A percentile compares a stretch with the other conserved stretches of the same genome.
Evolutionary conservation across 2,113 vertebrate species (phyloP).

Genomic region (Spheniscus mendiculus): DNA sequence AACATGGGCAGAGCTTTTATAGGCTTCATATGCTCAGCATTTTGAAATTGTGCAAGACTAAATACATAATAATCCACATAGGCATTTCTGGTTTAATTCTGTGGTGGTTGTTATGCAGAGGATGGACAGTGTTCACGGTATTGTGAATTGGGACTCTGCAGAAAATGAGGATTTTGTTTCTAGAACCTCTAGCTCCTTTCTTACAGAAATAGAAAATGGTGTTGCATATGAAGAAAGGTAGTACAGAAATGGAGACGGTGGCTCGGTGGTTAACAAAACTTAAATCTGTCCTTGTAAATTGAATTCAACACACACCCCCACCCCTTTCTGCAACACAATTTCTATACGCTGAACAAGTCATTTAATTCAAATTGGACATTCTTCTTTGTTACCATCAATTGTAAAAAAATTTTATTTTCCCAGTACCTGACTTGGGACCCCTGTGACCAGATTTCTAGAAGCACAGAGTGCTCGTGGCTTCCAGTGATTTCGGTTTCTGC

Average conservation of each 20-base stretch:
- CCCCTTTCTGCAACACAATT: not conserved
- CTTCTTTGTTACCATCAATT: not conserved
- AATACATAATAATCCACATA: not conserved
- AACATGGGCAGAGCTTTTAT: not conserved
- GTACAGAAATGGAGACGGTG: not conserved
- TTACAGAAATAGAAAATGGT: not conserved
- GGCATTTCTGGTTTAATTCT: not conserved
- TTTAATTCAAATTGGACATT: not conserved
- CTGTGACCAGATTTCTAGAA: not conserved
- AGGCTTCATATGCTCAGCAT: not conserved
- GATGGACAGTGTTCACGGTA: not conserved
- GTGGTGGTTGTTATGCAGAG: not conserved
- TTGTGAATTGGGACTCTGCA: not conserved
- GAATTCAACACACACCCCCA: accelerated
- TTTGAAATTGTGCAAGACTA: not conserved
- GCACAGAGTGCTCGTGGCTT: accelerated
- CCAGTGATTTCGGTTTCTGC: not conserved
- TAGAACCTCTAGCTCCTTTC: not conserved
- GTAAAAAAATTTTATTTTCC: not conserved
- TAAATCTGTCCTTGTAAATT: not conserved
- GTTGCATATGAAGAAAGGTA: not conserved
- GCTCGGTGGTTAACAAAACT: not conserved
- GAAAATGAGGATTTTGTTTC: not conserved
- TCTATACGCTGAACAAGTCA: not conserved
- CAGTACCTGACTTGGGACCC: not conserved